phyloP scores from a whole-genome alignment of 2,888 invertebrate species.

The Caenorhabditis uteleia region DNA sequence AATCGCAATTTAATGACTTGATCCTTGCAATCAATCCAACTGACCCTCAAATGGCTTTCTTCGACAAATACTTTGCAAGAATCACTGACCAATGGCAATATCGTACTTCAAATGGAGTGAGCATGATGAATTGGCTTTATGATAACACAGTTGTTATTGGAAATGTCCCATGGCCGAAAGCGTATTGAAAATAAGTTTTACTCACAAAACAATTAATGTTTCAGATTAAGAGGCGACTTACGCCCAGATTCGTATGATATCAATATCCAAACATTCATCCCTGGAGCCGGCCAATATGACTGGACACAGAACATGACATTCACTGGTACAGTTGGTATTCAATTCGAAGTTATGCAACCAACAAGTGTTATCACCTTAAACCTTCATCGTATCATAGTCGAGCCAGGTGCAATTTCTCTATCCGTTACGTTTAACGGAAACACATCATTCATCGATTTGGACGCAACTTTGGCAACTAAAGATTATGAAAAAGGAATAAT shows the following conservation, averaged over 20 bases:
- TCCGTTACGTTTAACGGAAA: background rate
- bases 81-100: conserved; percentile 6
- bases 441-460: conserved; percentile 2
- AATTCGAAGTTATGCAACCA: conserved; percentile 10
- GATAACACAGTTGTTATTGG: conserved; percentile 40
- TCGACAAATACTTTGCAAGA: conserved; percentile 10
- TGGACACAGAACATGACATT: conserved; percentile 40
- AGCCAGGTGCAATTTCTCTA: conserved; percentile 2
- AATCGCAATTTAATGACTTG: conserved; percentile 6
- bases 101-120: background rate
- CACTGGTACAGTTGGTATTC: conserved; percentile 1
- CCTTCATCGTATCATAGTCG: conserved; percentile 26
- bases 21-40: conserved; percentile 3
- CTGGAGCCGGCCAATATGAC: conserved; percentile 13
- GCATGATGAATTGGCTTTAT: conserved; percentile 33
- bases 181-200: conserved; percentile 1
- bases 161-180: conserved; percentile 39
- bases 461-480: conserved; percentile 4
- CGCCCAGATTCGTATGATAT: conserved; percentile 12
- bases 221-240: conserved; percentile 15
- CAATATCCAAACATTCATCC: conserved; percentile 27
- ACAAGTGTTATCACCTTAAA: conserved; percentile 17
- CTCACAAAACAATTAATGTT: background rate
- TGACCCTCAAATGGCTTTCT: conserved; percentile 8
- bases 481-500: conserved; percentile 28